These are phyloP conservation scores for Laticauda laticaudata DNA, from an alignment of 2,113 vertebrate species.

Conservation along the genomic window DNA sequence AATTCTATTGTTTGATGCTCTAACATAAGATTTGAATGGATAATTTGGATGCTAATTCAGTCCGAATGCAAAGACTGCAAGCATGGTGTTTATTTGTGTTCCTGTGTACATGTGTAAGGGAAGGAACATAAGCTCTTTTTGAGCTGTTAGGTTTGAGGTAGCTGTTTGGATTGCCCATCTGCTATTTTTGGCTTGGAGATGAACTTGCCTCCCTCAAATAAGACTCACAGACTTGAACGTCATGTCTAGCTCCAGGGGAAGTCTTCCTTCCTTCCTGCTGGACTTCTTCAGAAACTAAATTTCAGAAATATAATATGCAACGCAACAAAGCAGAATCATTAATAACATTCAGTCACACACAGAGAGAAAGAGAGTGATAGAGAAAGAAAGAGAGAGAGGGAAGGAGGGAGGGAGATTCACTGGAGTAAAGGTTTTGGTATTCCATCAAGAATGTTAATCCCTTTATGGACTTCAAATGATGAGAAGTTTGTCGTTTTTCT, in stretches of 20 bases:
- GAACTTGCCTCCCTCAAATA: conserved; percentile 28
- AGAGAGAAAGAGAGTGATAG: too few species aligned
- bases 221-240: conserved; percentile 3
- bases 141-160: neutral
- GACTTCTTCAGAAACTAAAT: conserved; percentile 23
- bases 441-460: conserved; percentile 34
- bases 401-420: neutral
- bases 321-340: neutral
- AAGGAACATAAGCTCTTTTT: neutral
- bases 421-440: neutral
- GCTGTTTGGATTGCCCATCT: neutral
- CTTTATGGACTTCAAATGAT: conserved; percentile 40
- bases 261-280: neutral
- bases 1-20: neutral
- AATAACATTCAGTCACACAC: neutral
- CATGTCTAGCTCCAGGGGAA: fast-evolving
- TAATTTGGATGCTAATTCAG: neutral
- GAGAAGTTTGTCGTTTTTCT: conserved; percentile 37
- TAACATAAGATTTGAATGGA: neutral
- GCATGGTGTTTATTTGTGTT: neutral
- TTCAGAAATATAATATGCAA: conserved; percentile 16
- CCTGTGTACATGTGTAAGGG: neutral
- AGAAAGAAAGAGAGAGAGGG: too few species aligned
- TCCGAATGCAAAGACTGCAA: neutral
- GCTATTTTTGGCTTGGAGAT: conserved; percentile 1